Evolutionary conservation across 1,140 invertebrate genomes (phyloP).

Genomic region (Megathymus violae): DNA sequence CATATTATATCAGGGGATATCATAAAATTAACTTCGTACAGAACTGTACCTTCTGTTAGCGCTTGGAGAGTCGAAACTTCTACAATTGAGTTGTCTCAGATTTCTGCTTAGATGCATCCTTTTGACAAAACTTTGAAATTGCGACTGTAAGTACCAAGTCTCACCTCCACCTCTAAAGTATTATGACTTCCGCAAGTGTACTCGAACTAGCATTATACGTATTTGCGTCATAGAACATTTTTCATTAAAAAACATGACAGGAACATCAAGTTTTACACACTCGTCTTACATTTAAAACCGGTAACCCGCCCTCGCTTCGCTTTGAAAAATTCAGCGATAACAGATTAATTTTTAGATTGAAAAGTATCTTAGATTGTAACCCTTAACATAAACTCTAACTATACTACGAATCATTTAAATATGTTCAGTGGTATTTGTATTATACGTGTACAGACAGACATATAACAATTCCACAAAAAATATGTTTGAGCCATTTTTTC

Average conservation of each 20-base stretch:
- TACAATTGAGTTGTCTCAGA: background rate
- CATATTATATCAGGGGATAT: slow-evolving; percentile 19
- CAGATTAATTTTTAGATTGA: too few relatives aligned
- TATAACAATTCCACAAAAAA: too few relatives aligned
- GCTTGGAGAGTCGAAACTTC: background rate
- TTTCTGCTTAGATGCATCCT: slow-evolving; percentile 14
- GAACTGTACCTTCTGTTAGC: background rate
- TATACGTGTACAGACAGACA: too few relatives aligned
- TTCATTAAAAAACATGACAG: background rate
- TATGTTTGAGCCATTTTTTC: too few relatives aligned
- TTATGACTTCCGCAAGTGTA: slow-evolving; percentile 12
- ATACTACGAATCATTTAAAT: too few relatives aligned
- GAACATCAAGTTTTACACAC: background rate
- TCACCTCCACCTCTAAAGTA: slow-evolving; percentile 9
- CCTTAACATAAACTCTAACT: too few relatives aligned
- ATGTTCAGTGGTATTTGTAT: too few relatives aligned
- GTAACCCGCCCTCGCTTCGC: too few relatives aligned
- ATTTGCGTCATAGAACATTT: background rate
- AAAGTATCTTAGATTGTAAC: too few relatives aligned
- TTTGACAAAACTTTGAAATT: slow-evolving; percentile 27
- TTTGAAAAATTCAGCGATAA: background rate
- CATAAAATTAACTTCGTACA: background rate
- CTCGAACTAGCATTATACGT: background rate
- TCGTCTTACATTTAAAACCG: background rate
- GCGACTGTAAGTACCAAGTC: slow-evolving; percentile 18